Evolutionary conservation across 1,140 invertebrate species (phyloP), one percentile per base, ranked within the genome.

Genomic region (Drosophila azteca): DNA sequence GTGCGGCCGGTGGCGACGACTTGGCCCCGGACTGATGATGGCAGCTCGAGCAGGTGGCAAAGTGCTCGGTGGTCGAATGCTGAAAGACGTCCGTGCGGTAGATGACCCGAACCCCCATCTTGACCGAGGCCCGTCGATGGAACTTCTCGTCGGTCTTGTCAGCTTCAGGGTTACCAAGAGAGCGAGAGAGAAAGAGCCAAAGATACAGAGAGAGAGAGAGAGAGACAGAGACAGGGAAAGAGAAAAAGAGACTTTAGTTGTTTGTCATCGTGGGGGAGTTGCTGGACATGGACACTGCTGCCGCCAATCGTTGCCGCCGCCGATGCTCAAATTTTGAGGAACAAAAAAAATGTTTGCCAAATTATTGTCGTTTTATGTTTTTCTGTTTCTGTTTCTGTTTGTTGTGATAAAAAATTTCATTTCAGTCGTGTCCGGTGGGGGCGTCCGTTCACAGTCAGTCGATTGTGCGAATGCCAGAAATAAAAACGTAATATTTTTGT

Each of bases 111-210:
- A 91, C 85, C 1, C 90, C 85, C 90, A 91, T 91, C 50, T 90
- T 91, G 3, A 91, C 90, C 0, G 90, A 85, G 22, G 90, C 89
- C 8, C 89, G 79, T 8, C 90, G 77, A 77, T 90, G 90, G 57
- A 91, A 91, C 67, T 91, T 91, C 41, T 91, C 90, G 35, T 90
- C 88, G 22, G 90, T 88, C 59, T 90, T 91, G 52, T 91, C 90
- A 0, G 85, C 90, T 91, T 52, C 29, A 77, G 22, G 35, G 49
- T 1, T 49, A 15, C 7, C 48, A 43, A 50, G 17, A 20, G 17
- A 20, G 17, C 17, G 17, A 20, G 17, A 20, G 17, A 20, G 17
- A 20, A 1, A 20, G 24, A 26, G n/a, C n/a, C n/a, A n/a, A 26
- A 0, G 4, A 26, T 5, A 26, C 24, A 26, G 4, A 26, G 4